These are phyloP conservation scores for Diacarnus erythraeanus DNA, from an alignment of 37 sponge, comb jelly and placozoan species.

Conservation along the genomic window DNA sequence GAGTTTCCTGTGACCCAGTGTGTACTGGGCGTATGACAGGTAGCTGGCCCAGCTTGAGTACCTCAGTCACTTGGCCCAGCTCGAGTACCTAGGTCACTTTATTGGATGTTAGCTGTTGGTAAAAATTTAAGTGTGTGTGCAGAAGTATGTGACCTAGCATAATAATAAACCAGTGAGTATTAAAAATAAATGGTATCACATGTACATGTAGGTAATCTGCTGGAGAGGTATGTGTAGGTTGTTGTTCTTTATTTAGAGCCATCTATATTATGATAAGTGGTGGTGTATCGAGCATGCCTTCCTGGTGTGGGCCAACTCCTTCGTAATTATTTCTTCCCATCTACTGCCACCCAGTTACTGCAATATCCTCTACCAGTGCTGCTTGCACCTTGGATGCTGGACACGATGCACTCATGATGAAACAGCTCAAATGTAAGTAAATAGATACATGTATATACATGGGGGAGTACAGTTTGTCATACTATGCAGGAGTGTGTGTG, in stretches of 20 bases:
- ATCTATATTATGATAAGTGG: constrained; percentile 77
- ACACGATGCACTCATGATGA: constrained; percentile 35
- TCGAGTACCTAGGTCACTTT: too few relatives aligned
- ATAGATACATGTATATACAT: too few relatives aligned
- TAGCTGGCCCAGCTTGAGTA: too few relatives aligned
- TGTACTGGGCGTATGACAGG: too few relatives aligned
- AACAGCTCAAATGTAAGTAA: constrained; percentile 20
- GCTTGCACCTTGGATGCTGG: constrained; percentile 79
- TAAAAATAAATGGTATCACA: not conserved
- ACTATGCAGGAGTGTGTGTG: too few relatives aligned
- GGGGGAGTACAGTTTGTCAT: not conserved
- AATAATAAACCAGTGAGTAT: too few relatives aligned
- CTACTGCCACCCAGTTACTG: constrained; percentile 77
- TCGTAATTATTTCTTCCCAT: constrained; percentile 66
- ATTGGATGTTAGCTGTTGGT: too few relatives aligned
- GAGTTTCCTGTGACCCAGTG: too few relatives aligned
- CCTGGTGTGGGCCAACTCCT: constrained; percentile 81
- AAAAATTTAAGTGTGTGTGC: too few relatives aligned
- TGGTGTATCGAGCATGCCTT: constrained; percentile 78
- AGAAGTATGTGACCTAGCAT: too few relatives aligned
- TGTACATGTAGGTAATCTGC: not conserved
- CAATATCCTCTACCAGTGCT: constrained; percentile 61
- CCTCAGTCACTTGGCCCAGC: too few relatives aligned
- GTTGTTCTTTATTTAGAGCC: constrained; percentile 28
- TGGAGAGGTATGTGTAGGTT: not conserved